Base-by-base conservation (phyloP, 2,888 invertebrate species). In the Rosalia funebris region DNA sequence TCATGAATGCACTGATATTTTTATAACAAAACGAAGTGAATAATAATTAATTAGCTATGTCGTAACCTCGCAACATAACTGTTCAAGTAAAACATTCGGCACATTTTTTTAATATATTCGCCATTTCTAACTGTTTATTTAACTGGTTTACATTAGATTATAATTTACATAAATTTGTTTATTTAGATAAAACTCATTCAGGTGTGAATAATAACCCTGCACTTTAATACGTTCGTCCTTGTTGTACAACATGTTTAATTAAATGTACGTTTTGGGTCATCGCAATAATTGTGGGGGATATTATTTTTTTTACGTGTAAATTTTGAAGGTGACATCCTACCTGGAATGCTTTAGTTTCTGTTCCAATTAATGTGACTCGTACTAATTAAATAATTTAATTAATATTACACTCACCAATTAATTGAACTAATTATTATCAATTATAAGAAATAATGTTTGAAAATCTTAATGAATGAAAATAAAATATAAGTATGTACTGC, bases 141-240 rank as follows among this genome's bases (percentile, higher is more conserved):
- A 41, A 41, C 41, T 41, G 7, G 41, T 41, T 17, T 41, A 2
- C 16, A 10, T 16, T 16, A 10, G 1, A 15, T 16, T 41, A 2
- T 41, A 41, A 41, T 41, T 41, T 41, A 41, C 10, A 41, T 41
- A 41, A 16, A 16, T 41, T 41, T 41, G 41, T 41, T 16, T 41
- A 41, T 41, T 9, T 41, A 39, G 39, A 7, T 39, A 15, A 2
- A 25, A 39, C 15, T 39, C 1, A 39, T 39, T 15, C 10, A 41
- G 41, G 7, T 5, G 17, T 16, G 3, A 15, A 1, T 16, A 16
- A 41, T 41, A 17, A 41, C 14, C 15, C 15, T 39, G 12, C 39
- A 14, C 14, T 41, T 41, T 41, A 5, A 5, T 7, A 25, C 25
- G 7, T 25, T 5, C 25, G 25, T 25, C 25, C 25, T 25, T 25